Evolutionary conservation across 2,888 invertebrate species (phyloP), one percentile per base, ranked within the genome.

Genomic region (Iphiclides podalirius): DNA sequence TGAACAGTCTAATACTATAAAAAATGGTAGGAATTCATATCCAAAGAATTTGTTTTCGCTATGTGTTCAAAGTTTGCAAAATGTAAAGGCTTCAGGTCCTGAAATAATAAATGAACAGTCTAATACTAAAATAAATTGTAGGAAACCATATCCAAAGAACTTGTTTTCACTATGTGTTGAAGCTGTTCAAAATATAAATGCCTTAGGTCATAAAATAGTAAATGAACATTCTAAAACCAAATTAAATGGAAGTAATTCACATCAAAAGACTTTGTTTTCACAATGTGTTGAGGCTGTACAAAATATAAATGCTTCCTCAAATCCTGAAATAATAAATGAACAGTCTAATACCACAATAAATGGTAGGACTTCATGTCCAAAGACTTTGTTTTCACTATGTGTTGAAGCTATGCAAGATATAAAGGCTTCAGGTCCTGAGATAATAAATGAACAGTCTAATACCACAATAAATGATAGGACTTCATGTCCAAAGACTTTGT

Each of bases 1-100:
- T 20, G 15, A 17, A 26, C 36, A 38, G 52, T 39, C 31, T 20
- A 20, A 20, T 20, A 20, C 3, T 20, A 20, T 20, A n/a, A n/a
- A n/a, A n/a, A n/a, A n/a, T n/a, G 7, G 23, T 14, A 42, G 14
- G 16, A 39, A 4, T 12, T 4, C 1, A 41, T 26, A 39, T 34
- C 55, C 62, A 34, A 58, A 56, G 47, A 60, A 73, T 49, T 66
- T 85, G 35, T 58, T 68, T 36, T 62, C 61, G 46, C 59, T 82
- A 28, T 81, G 80, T 61, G 20, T 20, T 20, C 20, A 20, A n/a
- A n/a, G n/a, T 20, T 12, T 31, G 31, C 15, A 23, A 37, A 38
- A n/a, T n/a, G n/a, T n/a, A n/a, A n/a, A n/a, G n/a, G n/a, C n/a
- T n/a, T n/a, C n/a, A n/a, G 6, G 20, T 20, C 20, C 6, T 20